phyloP scores from a whole-genome alignment of 2,113 vertebrate genomes.

The Holacanthus passer region DNA sequence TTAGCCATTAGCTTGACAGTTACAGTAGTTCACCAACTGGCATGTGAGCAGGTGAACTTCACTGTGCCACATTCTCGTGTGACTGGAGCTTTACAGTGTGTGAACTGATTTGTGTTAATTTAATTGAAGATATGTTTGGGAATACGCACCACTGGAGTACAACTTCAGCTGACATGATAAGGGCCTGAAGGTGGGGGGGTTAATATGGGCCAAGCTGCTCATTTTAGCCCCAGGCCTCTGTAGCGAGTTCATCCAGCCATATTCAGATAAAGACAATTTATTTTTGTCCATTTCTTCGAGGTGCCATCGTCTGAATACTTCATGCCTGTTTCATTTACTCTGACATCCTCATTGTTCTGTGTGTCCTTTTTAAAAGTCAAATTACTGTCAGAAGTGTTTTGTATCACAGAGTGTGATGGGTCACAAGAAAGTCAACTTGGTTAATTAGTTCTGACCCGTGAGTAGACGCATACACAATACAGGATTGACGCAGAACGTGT shows the following conservation, averaged over 20 bases:
- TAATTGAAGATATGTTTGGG: no score
- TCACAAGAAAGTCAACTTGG: conserved; percentile 2
- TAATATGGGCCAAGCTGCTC: background rate
- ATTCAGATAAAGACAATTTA: background rate
- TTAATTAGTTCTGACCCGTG: conserved; percentile 20
- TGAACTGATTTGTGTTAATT: no score
- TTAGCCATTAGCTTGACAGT: no score
- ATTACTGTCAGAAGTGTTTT: background rate
- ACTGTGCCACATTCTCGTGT: no score
- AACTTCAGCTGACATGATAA: no score
- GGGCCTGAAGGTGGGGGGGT: no score
- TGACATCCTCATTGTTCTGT: background rate
- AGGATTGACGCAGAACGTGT: background rate
- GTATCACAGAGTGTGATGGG: background rate
- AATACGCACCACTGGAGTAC: no score
- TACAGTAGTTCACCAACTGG: no score
- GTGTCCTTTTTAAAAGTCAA: background rate
- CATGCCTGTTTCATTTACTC: background rate
- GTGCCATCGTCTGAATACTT: background rate
- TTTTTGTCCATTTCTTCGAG: conserved; percentile 1
- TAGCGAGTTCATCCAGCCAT: background rate
- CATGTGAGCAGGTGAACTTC: no score
- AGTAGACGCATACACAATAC: background rate
- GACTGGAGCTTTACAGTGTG: no score
- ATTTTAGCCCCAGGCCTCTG: background rate